A percentile compares a stretch with the other conserved stretches of the same genome.
Evolutionary conservation across 2,797 vertebrate species (phyloP).

Genomic region (Cirrhinus molitorella): DNA sequence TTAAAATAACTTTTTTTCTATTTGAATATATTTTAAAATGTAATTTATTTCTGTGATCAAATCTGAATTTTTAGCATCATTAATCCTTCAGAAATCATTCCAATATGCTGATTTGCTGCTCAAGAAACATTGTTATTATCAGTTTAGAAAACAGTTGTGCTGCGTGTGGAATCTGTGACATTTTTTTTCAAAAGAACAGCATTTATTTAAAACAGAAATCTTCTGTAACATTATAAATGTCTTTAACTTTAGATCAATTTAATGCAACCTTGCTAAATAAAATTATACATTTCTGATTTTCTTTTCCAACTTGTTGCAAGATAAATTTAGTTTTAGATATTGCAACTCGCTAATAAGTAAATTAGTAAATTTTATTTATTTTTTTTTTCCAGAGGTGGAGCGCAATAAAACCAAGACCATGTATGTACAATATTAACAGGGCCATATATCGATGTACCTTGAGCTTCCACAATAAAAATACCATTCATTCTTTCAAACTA

Average conservation of each 20-base stretch:
- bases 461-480: constrained; percentile 1
- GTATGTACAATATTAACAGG: neutral
- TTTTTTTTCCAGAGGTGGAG: too few species aligned
- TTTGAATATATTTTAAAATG: neutral
- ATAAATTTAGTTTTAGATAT: too few species aligned
- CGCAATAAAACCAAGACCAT: neutral
- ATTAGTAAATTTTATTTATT: too few species aligned
- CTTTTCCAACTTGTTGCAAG: too few species aligned
- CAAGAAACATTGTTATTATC: neutral
- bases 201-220: neutral
- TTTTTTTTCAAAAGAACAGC: too few species aligned
- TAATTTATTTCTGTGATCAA: neutral
- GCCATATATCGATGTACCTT: neutral
- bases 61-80: neutral
- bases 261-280: too few species aligned
- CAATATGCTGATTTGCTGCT: neutral
- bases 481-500: neutral
- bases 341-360: too few species aligned
- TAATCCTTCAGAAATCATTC: neutral
- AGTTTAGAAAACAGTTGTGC: neutral
- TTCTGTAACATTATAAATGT: neutral
- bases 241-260: too few species aligned
- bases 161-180: too few species aligned
- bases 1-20: neutral
- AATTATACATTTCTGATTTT: too few species aligned